These are phyloP conservation scores for Xylophagus ater DNA, from an alignment of 2,888 invertebrate genomes.

Conservation along the genomic window DNA sequence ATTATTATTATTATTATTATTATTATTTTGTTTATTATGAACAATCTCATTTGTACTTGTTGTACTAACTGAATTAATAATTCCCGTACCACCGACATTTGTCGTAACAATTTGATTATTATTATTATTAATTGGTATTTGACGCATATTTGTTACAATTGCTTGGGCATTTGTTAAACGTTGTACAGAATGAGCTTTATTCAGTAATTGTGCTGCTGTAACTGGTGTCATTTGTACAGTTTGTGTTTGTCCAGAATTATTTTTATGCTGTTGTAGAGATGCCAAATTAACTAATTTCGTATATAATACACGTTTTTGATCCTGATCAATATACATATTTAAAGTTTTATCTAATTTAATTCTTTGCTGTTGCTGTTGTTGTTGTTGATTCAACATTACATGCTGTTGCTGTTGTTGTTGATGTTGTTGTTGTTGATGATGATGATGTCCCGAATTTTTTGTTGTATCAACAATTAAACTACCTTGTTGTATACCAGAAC, in stretches of 20 bases:
- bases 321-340: slow-evolving; percentile 20
- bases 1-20: slow-evolving; percentile 11
- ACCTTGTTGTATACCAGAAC: slow-evolving; percentile 24
- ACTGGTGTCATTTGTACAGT: slow-evolving; percentile 12
- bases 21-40: slow-evolving; percentile 14
- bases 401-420: slow-evolving; percentile 15
- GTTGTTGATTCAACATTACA: too few species aligned
- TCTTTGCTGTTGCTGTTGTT: slow-evolving; percentile 15
- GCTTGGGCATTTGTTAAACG: slow-evolving; percentile 13
- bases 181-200: slow-evolving; percentile 23
- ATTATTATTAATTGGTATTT: slow-evolving; percentile 11
- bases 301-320: slow-evolving; percentile 34
- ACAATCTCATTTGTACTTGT: slow-evolving; percentile 2
- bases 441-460: slow-evolving; percentile 7
- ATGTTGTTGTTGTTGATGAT: slow-evolving; percentile 15
- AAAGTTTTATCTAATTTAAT: slow-evolving; percentile 20
- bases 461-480: slow-evolving; percentile 22
- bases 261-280: slow-evolving; percentile 29
- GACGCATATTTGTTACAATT: slow-evolving; percentile 18
- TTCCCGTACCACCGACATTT: slow-evolving; percentile 5
- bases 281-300: slow-evolving; percentile 35
- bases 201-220: slow-evolving; percentile 10
- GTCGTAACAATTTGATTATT: slow-evolving; percentile 14
- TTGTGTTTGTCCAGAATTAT: slow-evolving; percentile 28
- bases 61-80: not conserved